These are phyloP conservation scores for Mobula birostris DNA, from an alignment of 2,113 vertebrate genomes.

Conservation along the genomic window DNA sequence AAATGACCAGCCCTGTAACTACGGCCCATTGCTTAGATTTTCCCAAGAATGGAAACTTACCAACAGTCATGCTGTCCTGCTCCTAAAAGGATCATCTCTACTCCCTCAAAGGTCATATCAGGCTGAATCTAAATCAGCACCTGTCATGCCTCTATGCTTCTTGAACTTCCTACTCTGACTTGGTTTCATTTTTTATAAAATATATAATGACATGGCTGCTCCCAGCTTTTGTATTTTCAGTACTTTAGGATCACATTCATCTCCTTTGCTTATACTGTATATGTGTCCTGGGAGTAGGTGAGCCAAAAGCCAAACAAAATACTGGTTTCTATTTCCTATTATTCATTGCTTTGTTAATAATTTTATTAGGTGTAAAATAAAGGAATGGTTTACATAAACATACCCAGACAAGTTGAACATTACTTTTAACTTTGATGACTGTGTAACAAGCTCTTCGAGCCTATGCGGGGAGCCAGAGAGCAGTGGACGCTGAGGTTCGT, in stretches of 20 bases:
- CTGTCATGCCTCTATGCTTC: not conserved
- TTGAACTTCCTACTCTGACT: not conserved
- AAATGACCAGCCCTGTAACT: no score
- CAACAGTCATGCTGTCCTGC: no score
- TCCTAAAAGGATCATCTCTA: not conserved
- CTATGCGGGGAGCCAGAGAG: not conserved
- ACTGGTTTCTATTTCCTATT: not conserved
- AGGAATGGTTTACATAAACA: not conserved
- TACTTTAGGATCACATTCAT: no score
- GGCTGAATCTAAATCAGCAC: not conserved
- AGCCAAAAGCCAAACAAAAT: not conserved
- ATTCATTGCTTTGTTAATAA: not conserved
- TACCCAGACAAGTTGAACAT: not conserved
- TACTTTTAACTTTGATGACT: not conserved
- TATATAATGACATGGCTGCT: not conserved
- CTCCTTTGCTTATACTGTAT: not conserved
- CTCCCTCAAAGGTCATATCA: not conserved
- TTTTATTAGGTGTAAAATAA: not conserved
- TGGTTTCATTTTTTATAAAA: not conserved
- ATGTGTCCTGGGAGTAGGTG: not conserved
- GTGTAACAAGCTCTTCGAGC: not conserved
- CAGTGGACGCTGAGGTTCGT: no score
- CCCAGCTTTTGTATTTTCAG: not conserved
- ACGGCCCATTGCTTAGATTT: no score
- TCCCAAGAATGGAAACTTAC: no score